Base-by-base conservation (phyloP, 2,113 vertebrate species). In the Thalassarche chlororhynchos region DNA sequence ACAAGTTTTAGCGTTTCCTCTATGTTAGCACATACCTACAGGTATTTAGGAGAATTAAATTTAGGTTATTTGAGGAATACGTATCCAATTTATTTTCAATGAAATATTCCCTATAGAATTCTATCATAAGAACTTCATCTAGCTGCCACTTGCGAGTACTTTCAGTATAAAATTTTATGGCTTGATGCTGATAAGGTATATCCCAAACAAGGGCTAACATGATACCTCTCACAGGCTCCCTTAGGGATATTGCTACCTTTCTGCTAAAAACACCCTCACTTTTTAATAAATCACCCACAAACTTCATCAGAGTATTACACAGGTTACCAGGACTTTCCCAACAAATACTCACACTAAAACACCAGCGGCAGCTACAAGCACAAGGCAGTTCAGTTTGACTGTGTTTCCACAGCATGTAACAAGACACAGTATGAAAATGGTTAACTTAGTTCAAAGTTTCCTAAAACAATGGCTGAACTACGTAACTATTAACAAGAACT, bases 401-500 rank as follows among this genome's bases (percentile, higher is more conserved):
- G 14, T 8, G n/a, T 14, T 40, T 40, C 38, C 36, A 23, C 25
- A 69, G 36, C 42, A 12, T 5, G 23, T 23, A 57, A 18, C 20
- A 64, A 9, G 61, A 57, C 25, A 36, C 17, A 51, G 7, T 13
- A 44, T 3, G 10, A 21, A 26, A 58, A 32, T 1, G 1, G 21
- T 58, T 70, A 40, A 12, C 11, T 44, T 12, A 3, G 12, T 20
- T 24, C 70, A 36, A 60, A 64, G 49, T 17, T 26, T 69, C 49
- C 44, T n/a, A 23, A 76, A 84, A 14, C 14, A 76, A 5, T 4
- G 8, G 9, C 29, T 78, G 12, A 61, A 19, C 47, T 42, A 42
- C 2, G 1, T 2, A 42, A 29, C 19, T 49, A 6, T 1, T 38
- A 44, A 62, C 1, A 18, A 38, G 17, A 46, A 61, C 3, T 78